Base-by-base conservation (phyloP, 2,797 vertebrate species). In the Sebastes steindachneri region DNA sequence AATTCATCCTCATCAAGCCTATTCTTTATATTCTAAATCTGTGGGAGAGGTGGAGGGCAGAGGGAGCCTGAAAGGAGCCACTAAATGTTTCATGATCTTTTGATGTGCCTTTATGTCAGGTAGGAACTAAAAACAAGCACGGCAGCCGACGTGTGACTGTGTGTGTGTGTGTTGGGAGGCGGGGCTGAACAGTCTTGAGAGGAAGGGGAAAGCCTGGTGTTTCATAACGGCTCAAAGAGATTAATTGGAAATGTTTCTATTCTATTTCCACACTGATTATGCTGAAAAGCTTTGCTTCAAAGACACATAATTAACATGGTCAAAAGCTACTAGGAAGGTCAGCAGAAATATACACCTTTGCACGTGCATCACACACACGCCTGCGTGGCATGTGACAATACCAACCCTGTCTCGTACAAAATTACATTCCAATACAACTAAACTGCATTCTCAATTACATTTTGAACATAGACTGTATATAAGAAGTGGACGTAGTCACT, bases 11-110 rank as follows among this genome's bases (percentile, higher is more conserved):
- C 65, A 73, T 81, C 66, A 77, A 73, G 51, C n/a, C 59, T 86
- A 65, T 81, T 81, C 71, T 85, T 62, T 75, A 66, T 70, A 82
- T 79, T 84, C 81, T 67, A 60, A 68, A 82, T 26, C 28, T 37
- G 55, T 26, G 33, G 70, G 67, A 10, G 48, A 58, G 51, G 68
- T 67, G 70, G 62, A 37, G 60, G 55, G 41, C n/a, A 23, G 65
- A 73, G 1, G 3, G 53, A 45, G 72, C 57, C 72, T 79, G 72
- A 80, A 79, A 82, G 33, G 68, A 83, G 60, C 79, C 29, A 54
- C 23, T 82, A 66, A 85, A 84, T 91, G 63, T 89, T 90, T 88
- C 45, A 86, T 86, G 81, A 76, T 79, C 83, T 82, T 86, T 79
- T 82, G 75, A 84, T 85, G 71, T 69, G 54, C 41, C 53, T 71